Base-by-base conservation (phyloP, 2,113 vertebrate species). In the Pholis gunnellus region DNA sequence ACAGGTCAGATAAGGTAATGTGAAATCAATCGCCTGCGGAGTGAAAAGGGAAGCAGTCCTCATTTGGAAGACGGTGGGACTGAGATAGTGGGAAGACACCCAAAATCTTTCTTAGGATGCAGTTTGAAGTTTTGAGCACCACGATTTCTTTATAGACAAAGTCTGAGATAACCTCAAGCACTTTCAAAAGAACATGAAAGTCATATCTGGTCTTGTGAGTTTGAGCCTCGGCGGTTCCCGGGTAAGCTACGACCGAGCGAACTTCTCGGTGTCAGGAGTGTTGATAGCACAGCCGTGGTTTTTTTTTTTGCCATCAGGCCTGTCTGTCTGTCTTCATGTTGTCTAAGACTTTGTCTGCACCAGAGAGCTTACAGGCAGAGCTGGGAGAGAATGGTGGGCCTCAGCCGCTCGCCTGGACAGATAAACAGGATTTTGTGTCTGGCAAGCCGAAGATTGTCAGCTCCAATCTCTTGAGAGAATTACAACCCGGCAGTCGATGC, bases 351-450 rank as follows among this genome's bases (percentile, higher is more conserved):
- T 65, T 75, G 83, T 89, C 84, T 65, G 69, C 75, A 52, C n/a
- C 68, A 36, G 84, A 72, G 83, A 89, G 90, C 87, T 90, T 89
- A 86, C 75, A 81, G 89, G 77, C 83, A 78, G 79, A 72, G 83
- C 83, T 61, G 78, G 77, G 78, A 72, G 82, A 89, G 88, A 79
- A 68, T 76, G 71, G 78, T 56, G 75, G 70, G 72, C 78, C 75
- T 71, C 81, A 84, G 85, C 68, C 59, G 75, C 89, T 90, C 84
- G 74, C 87, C 72, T 79, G 84, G 88, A 88, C 92, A 92, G 93
- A 94, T 95, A 93, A 93, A 92, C 87, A 92, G 89, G 92, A 94
- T 94, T 95, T 88, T 84, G 90, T 87, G 91, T 83, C 89, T 91
- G 93, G 87, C 83, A 81, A 88, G 88, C 83, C 75, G 46, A 74